These are phyloP conservation scores for Drosophila chauvacae DNA, from an alignment of 1,140 invertebrate species.

Conservation along the genomic window DNA sequence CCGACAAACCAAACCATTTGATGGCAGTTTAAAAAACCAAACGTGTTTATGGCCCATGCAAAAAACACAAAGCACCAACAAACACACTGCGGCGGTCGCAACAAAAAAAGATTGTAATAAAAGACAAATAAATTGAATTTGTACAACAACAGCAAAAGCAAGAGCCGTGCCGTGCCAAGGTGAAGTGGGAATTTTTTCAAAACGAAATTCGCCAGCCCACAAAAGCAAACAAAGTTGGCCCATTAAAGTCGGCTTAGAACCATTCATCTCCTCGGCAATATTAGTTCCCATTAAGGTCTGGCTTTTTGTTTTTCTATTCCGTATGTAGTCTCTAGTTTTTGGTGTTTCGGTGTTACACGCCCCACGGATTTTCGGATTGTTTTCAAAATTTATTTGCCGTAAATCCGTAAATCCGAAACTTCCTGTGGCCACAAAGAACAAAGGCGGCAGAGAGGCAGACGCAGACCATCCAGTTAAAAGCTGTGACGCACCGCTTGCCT, in stretches of 20 bases:
- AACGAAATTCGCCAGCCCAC: slow-evolving; percentile 47
- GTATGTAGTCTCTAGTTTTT: slow-evolving; percentile 1
- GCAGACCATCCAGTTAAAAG: slow-evolving; percentile 18
- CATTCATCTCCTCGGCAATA: slow-evolving; percentile 39
- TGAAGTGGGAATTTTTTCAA: slow-evolving; percentile 60
- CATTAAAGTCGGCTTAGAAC: slow-evolving; percentile 52
- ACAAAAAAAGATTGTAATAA: slow-evolving; percentile 56
- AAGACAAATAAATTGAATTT: slow-evolving; percentile 73
- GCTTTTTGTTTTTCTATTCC: slow-evolving; percentile 35
- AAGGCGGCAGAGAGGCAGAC: slow-evolving; percentile 5
- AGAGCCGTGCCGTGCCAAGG: slow-evolving; percentile 48
- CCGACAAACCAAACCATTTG: slow-evolving; percentile 60
- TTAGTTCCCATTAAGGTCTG: slow-evolving; percentile 36
- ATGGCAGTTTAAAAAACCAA: slow-evolving; percentile 58
- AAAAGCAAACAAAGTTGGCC: slow-evolving; percentile 37
- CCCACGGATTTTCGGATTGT: slow-evolving; percentile 35
- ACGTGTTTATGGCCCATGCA: slow-evolving; percentile 77
- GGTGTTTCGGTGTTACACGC: slow-evolving; percentile 47
- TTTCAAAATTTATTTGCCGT: slow-evolving; percentile 53
- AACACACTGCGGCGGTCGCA: slow-evolving; percentile 23
- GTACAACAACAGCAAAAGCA: slow-evolving; percentile 33
- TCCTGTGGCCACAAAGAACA: slow-evolving; percentile 45
- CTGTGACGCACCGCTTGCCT: slow-evolving; percentile 25
- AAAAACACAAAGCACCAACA: slow-evolving; percentile 45
- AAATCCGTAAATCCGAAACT: slow-evolving; percentile 55